Evolutionary conservation across 2,113 vertebrate species (phyloP).

Genomic region (Zonotrichia leucophrys): DNA sequence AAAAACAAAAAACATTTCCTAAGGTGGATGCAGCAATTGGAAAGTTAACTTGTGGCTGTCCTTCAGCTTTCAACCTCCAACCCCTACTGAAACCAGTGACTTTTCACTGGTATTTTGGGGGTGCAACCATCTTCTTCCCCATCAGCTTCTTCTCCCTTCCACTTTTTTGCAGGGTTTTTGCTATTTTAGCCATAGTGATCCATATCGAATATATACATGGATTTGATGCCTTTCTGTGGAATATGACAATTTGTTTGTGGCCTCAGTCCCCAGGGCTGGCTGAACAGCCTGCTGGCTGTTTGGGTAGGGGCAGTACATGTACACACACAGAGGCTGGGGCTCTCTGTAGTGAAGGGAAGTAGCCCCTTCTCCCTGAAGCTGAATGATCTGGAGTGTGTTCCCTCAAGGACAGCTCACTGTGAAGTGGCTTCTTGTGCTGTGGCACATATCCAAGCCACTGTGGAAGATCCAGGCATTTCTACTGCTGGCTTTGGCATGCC

Average conservation of each 20-base stretch:
- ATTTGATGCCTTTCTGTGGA: neutral
- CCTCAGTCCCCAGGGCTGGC: neutral
- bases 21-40: neutral
- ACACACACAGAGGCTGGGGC: accelerated
- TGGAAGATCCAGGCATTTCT: neutral
- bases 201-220: neutral
- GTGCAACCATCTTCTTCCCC: neutral
- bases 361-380: neutral
- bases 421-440: neutral
- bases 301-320: neutral
- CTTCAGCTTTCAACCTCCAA: neutral
- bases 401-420: neutral
- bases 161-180: neutral
- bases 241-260: neutral
- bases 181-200: neutral
- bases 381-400: neutral
- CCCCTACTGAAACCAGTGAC: neutral
- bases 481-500: neutral
- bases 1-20: neutral
- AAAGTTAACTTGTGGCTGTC: neutral
- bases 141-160: neutral
- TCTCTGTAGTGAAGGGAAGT: neutral
- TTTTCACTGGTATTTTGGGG: neutral
- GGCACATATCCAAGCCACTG: accelerated
- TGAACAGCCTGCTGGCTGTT: neutral